phyloP scores from a whole-genome alignment of 2,113 vertebrate species.

The Peucedramus taeniatus region DNA sequence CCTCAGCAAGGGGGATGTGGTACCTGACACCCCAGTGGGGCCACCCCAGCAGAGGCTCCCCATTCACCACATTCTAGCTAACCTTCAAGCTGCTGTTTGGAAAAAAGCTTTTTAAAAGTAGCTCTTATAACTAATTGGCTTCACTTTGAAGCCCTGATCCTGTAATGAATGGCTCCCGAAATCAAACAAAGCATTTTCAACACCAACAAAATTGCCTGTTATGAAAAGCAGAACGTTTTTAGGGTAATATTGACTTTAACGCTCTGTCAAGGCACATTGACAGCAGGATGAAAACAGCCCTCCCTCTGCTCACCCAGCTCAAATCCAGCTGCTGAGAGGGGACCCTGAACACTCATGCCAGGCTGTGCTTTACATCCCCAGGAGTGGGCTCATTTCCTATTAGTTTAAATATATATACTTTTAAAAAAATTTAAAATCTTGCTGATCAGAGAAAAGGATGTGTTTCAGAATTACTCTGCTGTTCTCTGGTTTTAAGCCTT shows the following conservation, averaged over 20 bases:
- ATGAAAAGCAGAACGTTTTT: slow-evolving; percentile 48
- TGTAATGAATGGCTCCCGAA: slow-evolving; percentile 25
- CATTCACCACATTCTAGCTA: not conserved
- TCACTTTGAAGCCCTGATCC: slow-evolving; percentile 20
- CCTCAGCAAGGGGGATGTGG: not conserved
- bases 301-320: not conserved
- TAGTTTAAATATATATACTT: not conserved
- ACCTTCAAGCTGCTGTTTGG: not conserved
- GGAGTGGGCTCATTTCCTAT: not conserved
- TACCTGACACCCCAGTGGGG: accelerated
- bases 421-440: not conserved
- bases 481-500: not conserved
- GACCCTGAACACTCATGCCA: not conserved
- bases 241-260: slow-evolving; percentile 64
- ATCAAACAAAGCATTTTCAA: slow-evolving; percentile 30
- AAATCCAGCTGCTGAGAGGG: not conserved
- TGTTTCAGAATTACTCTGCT: not conserved
- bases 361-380: not conserved
- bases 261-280: slow-evolving; percentile 64
- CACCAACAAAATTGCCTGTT: slow-evolving; percentile 34
- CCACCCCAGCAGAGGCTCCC: not conserved
- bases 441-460: not conserved
- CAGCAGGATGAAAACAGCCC: slow-evolving; percentile 38
- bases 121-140: not conserved
- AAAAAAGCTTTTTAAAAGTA: slow-evolving; percentile 29